Evolutionary conservation across 2,113 vertebrate genomes (phyloP).

Genomic region (Lophura nycthemera): DNA sequence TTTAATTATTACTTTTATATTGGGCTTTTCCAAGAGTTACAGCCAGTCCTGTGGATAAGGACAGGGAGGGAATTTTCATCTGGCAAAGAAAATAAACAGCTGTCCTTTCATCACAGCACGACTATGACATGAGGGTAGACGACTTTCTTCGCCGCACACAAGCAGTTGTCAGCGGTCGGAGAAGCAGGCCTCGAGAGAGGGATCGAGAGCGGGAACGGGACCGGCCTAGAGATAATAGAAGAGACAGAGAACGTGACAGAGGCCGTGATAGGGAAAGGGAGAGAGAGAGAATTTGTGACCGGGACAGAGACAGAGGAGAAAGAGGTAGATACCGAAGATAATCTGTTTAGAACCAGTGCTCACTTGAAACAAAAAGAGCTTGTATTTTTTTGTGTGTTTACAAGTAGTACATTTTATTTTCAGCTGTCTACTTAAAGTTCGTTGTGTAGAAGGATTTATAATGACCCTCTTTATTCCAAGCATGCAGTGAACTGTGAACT

Average conservation of each 20-base stretch:
- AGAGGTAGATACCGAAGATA: slow-evolving; percentile 93
- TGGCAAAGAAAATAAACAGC: not conserved
- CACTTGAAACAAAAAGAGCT: slow-evolving; percentile 76
- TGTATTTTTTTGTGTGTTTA: slow-evolving; percentile 85
- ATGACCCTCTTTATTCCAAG: slow-evolving; percentile 81
- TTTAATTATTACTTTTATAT: not conserved
- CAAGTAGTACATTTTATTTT: slow-evolving; percentile 85
- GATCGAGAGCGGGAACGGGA: slow-evolving; percentile 92
- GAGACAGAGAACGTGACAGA: slow-evolving; percentile 87
- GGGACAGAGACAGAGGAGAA: slow-evolving; percentile 90
- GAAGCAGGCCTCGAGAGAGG: slow-evolving; percentile 90
- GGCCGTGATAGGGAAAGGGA: slow-evolving; percentile 90
- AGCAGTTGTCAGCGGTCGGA: slow-evolving; percentile 92
- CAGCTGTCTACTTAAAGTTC: slow-evolving; percentile 81
- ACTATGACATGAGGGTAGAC: slow-evolving; percentile 98
- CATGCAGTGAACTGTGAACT: slow-evolving; percentile 85
- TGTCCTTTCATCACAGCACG: slow-evolving; percentile 83
- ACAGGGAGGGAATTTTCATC: not conserved
- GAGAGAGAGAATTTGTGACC: slow-evolving; percentile 84
- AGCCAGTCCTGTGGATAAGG: not conserved
- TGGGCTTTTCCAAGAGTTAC: not conserved
- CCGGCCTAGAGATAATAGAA: slow-evolving; percentile 84
- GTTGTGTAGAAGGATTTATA: slow-evolving; percentile 83
- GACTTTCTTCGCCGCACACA: slow-evolving; percentile 97
- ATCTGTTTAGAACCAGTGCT: slow-evolving; percentile 68